A percentile compares a stretch with the other conserved stretches of the same genome.
Evolutionary conservation across 2,888 invertebrate species (phyloP).

Genomic region (Drosophila subquinaria): DNA sequence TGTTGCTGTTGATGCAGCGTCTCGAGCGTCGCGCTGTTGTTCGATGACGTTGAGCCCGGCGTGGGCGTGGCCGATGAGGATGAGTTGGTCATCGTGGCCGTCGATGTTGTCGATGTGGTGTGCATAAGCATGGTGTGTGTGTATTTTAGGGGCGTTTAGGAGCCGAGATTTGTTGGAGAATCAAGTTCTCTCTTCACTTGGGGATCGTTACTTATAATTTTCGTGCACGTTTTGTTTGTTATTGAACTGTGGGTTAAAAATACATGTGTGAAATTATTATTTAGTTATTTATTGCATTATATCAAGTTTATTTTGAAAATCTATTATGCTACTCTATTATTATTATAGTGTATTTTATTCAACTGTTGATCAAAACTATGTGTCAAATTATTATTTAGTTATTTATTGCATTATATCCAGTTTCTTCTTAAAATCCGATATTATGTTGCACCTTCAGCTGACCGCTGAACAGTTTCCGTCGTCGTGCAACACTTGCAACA

Average conservation of each 20-base stretch:
- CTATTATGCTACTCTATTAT: background rate
- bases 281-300: conserved; percentile 4
- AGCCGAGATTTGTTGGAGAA: conserved; percentile 29
- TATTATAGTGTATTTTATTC: too few relatives aligned
- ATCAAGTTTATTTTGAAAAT: background rate
- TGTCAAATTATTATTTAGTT: conserved; percentile 10
- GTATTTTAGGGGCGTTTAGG: conserved; percentile 31
- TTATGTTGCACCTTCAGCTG: conserved; percentile 30
- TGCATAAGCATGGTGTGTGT: conserved; percentile 65
- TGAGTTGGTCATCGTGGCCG: conserved; percentile 77
- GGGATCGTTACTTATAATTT: conserved; percentile 23
- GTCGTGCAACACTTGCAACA: conserved; percentile 42
- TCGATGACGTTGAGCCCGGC: conserved; percentile 80
- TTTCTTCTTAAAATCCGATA: background rate
- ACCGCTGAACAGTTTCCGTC: conserved; percentile 16
- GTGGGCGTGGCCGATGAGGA: conserved; percentile 81
- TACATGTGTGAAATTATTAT: conserved; percentile 9
- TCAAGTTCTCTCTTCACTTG: conserved; percentile 28
- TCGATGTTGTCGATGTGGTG: conserved; percentile 69
- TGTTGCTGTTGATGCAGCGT: conserved; percentile 69
- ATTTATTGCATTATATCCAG: conserved; percentile 4
- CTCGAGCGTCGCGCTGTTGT: conserved; percentile 80
- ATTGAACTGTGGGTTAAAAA: conserved; percentile 47
- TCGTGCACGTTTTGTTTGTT: conserved; percentile 39
- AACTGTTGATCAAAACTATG: conserved; percentile 1